A percentile compares a stretch with the other conserved stretches of the same genome.
These are phyloP conservation scores for Coranthus polyacanthus DNA, from an alignment of 2,797 vertebrate genomes.

Conservation along the genomic window DNA sequence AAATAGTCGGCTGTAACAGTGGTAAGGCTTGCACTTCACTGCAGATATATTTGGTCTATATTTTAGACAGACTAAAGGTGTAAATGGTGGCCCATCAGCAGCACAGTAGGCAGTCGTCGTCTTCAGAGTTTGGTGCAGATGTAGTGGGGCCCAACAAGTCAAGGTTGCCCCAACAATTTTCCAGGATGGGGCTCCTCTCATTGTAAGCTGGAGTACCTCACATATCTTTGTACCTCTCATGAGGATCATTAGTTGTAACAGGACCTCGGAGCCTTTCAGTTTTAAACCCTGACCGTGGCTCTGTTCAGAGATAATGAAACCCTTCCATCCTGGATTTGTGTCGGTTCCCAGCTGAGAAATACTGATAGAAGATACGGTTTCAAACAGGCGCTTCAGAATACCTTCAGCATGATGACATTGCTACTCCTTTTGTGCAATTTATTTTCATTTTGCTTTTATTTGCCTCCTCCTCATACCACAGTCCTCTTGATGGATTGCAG, in stretches of 20 bases:
- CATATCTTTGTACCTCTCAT: constrained; percentile 58
- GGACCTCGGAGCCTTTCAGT: constrained; percentile 61
- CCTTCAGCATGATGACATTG: constrained; percentile 73
- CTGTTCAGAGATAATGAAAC: constrained; percentile 87
- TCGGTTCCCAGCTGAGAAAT: constrained; percentile 82
- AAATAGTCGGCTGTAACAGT: neutral
- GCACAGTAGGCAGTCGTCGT: constrained; percentile 28
- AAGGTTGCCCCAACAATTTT: constrained; percentile 56
- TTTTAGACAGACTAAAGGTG: constrained; percentile 11
- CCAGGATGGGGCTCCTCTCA: constrained; percentile 36
- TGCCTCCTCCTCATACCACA: constrained; percentile 6
- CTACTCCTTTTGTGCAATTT: constrained; percentile 21
- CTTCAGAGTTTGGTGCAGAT: constrained; percentile 13
- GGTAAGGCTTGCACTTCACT: neutral
- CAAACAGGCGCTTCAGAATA: constrained; percentile 83
- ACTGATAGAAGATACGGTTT: constrained; percentile 82
- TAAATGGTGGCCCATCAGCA: constrained; percentile 23
- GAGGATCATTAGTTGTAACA: constrained; percentile 83
- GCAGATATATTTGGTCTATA: neutral
- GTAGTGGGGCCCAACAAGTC: constrained; percentile 39
- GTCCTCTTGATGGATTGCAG: constrained; percentile 26
- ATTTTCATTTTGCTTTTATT: constrained; percentile 31
- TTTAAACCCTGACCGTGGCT: constrained; percentile 60
- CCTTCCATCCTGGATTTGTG: constrained; percentile 68
- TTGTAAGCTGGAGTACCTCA: constrained; percentile 39